Conservation (phyloP, 1,140 invertebrate genomes). For the Drosophila ercepeae region DNA sequence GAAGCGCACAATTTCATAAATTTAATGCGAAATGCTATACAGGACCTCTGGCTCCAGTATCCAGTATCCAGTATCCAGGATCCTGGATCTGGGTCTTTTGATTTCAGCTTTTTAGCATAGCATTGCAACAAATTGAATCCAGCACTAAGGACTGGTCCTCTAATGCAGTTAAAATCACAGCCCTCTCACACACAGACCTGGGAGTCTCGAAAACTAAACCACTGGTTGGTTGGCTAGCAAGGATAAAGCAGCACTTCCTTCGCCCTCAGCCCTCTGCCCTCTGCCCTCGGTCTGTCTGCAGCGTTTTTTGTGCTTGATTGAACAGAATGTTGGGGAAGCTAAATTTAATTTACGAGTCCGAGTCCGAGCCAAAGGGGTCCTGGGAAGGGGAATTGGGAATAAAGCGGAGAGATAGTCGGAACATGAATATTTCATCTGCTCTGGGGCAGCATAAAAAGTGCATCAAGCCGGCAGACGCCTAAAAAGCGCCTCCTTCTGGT, state of each 20-base stretch:
- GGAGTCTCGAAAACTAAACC: constrained; percentile 44
- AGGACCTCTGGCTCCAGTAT: constrained; percentile 18
- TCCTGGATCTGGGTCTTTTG: constrained; percentile 26
- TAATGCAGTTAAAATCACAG: constrained; percentile 82
- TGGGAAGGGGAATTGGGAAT: constrained; percentile 23
- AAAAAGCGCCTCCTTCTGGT: constrained; percentile 38
- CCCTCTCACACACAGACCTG: constrained; percentile 49
- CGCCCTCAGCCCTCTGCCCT: neutral
- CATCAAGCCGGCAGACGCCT: constrained; percentile 53
- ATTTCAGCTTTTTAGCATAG: constrained; percentile 80
- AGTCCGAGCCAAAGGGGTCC: constrained; percentile 8
- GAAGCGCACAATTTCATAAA: constrained; percentile 78
- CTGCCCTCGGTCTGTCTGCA: constrained; percentile 48
- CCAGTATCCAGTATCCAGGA: neutral
- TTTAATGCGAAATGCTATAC: constrained; percentile 71
- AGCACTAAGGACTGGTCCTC: constrained; percentile 64
- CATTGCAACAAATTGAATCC: constrained; percentile 79
- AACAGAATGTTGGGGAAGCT: constrained; percentile 72
- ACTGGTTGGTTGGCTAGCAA: constrained; percentile 38
- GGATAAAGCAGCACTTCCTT: constrained; percentile 35
- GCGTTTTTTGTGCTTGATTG: constrained; percentile 80
- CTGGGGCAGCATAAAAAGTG: constrained; percentile 51
- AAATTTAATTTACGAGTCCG: constrained; percentile 78
- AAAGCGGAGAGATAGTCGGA: constrained; percentile 16
- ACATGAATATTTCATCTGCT: constrained; percentile 76